Evolutionary conservation across 1,140 invertebrate species (phyloP).

Genomic region (Hirudo medicinalis): DNA sequence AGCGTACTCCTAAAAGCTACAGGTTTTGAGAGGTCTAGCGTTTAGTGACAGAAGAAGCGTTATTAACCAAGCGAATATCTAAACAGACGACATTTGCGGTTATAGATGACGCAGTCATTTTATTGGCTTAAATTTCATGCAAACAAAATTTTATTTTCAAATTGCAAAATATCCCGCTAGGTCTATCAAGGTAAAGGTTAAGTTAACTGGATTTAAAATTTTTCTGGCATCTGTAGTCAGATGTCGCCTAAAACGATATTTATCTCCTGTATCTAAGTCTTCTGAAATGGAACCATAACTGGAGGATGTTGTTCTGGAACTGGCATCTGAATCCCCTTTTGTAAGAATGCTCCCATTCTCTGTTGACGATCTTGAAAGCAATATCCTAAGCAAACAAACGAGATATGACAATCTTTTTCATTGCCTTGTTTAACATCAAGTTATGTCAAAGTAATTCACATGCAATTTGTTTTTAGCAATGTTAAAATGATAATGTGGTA

Average conservation of each 20-base stretch:
- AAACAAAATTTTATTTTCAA: background rate
- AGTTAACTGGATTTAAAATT: no score
- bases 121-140: background rate
- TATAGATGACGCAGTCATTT: background rate
- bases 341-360: constrained; percentile 98
- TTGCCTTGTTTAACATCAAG: no score
- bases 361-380: constrained; percentile 96
- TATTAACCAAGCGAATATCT: no score
- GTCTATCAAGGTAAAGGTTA: no score
- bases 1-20: no score
- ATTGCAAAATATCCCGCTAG: background rate
- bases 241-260: constrained; percentile 23
- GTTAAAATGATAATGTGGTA: no score
- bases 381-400: constrained; percentile 49
- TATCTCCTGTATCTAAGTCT: constrained; percentile 86
- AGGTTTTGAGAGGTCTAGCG: no score
- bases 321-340: constrained; percentile 94
- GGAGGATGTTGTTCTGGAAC: constrained; percentile 98
- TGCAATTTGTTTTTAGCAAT: no score
- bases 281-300: constrained; percentile 98
- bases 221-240: no score
- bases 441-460: no score
- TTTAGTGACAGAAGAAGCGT: no score
- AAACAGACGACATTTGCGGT: no score
- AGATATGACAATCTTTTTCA: background rate